Conservation (phyloP, 2,888 invertebrate genomes). For the Andrena flavipes region DNA sequence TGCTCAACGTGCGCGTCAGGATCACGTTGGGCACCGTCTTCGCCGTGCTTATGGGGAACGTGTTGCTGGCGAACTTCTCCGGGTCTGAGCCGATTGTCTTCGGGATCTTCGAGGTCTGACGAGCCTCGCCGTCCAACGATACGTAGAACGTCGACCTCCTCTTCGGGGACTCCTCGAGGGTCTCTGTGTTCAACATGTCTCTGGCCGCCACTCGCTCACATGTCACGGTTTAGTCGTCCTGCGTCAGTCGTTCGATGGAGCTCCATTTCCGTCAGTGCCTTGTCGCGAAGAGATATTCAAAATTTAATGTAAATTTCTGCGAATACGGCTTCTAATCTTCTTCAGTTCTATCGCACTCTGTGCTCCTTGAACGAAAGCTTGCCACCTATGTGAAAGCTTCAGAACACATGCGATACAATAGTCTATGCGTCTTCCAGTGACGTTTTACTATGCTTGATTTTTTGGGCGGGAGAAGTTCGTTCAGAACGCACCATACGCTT, state of each 20-base stretch:
- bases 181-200: constrained; percentile 73
- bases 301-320: too few relatives aligned
- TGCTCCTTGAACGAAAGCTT: neutral
- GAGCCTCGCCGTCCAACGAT: constrained; percentile 86
- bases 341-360: too few relatives aligned
- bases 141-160: constrained; percentile 92
- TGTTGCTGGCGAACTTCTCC: constrained; percentile 87
- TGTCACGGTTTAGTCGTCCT: constrained; percentile 29
- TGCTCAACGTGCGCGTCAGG: constrained; percentile 79
- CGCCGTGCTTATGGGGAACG: constrained; percentile 84
- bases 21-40: constrained; percentile 75
- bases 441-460: neutral
- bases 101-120: constrained; percentile 73
- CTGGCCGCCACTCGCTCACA: constrained; percentile 32
- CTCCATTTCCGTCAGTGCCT: neutral
- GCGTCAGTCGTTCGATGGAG: neutral
- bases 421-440: neutral
- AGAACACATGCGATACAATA: too few relatives aligned
- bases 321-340: too few relatives aligned
- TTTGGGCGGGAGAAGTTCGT: neutral
- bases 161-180: constrained; percentile 80
- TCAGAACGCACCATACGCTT: constrained; percentile 8
- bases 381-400: neutral
- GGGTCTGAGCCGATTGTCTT: constrained; percentile 57
- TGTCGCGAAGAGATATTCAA: too few relatives aligned